phyloP scores from a whole-genome alignment of 2,888 invertebrate genomes.

The Halocaridina rubra region DNA sequence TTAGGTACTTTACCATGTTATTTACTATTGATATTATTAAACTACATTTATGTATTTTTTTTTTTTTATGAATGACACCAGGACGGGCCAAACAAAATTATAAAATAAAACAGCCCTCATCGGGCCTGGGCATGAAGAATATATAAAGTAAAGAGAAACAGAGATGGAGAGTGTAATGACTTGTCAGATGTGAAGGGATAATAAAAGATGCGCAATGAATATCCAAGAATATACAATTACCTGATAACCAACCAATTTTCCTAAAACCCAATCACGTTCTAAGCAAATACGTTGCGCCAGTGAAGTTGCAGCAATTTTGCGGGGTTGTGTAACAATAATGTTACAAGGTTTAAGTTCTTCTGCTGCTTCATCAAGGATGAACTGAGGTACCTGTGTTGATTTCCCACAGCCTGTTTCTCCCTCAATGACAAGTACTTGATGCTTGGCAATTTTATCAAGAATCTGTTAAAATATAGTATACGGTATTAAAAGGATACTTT shows the following conservation, averaged over 20 bases:
- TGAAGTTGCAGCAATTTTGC: conserved; percentile 92
- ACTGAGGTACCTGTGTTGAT: conserved; percentile 83
- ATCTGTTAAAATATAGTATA: conserved; percentile 72
- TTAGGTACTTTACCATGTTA: too few species aligned
- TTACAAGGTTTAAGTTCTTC: conserved; percentile 78
- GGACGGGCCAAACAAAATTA: too few species aligned
- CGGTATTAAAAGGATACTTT: background rate
- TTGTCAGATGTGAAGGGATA: too few species aligned
- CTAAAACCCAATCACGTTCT: conserved; percentile 85
- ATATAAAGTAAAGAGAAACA: too few species aligned
- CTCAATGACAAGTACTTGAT: conserved; percentile 84
- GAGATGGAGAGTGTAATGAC: too few species aligned
- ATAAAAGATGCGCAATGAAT: too few species aligned
- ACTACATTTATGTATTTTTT: too few species aligned
- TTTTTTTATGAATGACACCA: too few species aligned
- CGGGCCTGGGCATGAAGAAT: too few species aligned
- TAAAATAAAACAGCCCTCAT: too few species aligned
- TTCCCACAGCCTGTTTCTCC: conserved; percentile 95
- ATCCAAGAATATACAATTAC: too few species aligned
- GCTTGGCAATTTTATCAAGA: conserved; percentile 75
- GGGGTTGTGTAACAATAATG: conserved; percentile 92
- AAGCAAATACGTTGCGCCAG: conserved; percentile 86
- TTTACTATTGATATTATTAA: too few species aligned
- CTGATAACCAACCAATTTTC: conserved; percentile 90
- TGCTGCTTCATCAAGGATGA: conserved; percentile 84